A percentile compares a stretch with the other conserved stretches of the same genome.
Evolutionary conservation across 2,888 invertebrate genomes (phyloP).

Genomic region (Acleris cristana): DNA sequence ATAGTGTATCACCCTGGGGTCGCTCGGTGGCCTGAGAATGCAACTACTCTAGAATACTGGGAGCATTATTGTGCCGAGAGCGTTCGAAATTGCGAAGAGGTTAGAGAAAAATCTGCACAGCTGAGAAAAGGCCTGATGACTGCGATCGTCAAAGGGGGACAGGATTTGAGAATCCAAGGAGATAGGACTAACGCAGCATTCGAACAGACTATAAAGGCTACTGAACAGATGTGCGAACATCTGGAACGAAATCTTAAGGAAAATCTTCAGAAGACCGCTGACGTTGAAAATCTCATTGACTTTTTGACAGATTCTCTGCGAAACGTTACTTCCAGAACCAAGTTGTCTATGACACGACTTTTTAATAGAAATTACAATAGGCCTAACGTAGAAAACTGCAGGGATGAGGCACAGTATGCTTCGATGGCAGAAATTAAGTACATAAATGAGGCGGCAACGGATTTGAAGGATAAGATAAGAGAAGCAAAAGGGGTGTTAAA

Average conservation of each 20-base stretch:
- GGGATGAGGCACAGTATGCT: slow-evolving; percentile 91
- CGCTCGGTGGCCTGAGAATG: slow-evolving; percentile 91
- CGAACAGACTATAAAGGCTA: slow-evolving; percentile 87
- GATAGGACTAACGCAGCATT: slow-evolving; percentile 91
- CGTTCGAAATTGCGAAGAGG: slow-evolving; percentile 89
- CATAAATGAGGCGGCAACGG: slow-evolving; percentile 72
- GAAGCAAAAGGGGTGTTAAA: slow-evolving; percentile 83
- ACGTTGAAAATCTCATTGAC: slow-evolving; percentile 90
- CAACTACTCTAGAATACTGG: slow-evolving; percentile 88
- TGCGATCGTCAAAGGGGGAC: slow-evolving; percentile 89
- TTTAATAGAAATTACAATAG: slow-evolving; percentile 87
- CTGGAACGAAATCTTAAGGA: slow-evolving; percentile 88
- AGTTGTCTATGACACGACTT: slow-evolving; percentile 92
- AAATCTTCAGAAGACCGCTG: slow-evolving; percentile 89
- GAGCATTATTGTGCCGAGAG: slow-evolving; percentile 91
- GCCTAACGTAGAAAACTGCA: slow-evolving; percentile 92
- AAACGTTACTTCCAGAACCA: slow-evolving; percentile 89
- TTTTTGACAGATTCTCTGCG: slow-evolving; percentile 87
- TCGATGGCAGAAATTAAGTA: slow-evolving; percentile 88
- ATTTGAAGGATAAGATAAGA: slow-evolving; percentile 84
- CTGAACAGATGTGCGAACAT: slow-evolving; percentile 87
- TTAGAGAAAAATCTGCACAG: slow-evolving; percentile 87
- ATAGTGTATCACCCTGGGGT: slow-evolving; percentile 91
- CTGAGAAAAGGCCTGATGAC: slow-evolving; percentile 88
- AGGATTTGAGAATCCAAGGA: slow-evolving; percentile 92